Base-by-base conservation (phyloP, 2,888 invertebrate genomes). In the Iphiclides podalirius region DNA sequence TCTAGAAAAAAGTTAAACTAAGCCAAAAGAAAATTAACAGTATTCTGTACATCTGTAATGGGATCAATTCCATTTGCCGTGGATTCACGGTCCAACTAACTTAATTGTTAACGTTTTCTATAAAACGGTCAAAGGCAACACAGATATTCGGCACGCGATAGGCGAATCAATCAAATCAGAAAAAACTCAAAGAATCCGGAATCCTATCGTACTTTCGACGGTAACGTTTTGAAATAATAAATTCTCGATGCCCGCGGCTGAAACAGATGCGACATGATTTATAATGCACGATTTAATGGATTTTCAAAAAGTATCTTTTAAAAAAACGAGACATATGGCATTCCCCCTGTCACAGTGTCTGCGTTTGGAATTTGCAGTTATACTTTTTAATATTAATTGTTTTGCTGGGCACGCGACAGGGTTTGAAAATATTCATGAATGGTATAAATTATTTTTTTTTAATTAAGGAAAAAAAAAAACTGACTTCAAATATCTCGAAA, bases 241-340 rank as follows among this genome's bases (percentile, higher is more conserved):
- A 59, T 62, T 67, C 67, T 52, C 55, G 42, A 6, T 64, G 61
- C 70, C 65, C 62, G 67, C 68, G 55, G 65, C 63, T 47, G 51
- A 54, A 67, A 75, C 86, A 86, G 83, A 83, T 87, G 86, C 64
- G 62, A 60, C 61, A 77, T 86, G 86, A 88, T 86, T 85, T 81
- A 88, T 83, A 70, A 69, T 66, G 58, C 61, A 61, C 68, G 76
- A 80, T 79, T 82, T 84, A 87, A 85, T 84, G 83, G 82, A 73
- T 82, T 85, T 86, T 70, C 79, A 66, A 84, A 83, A 82, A 76
- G 78, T 79, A 70, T 72, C 74, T 75, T 33, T 70, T 59, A 80
- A 83, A 82, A 83, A 79, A 77, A 72, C 71, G 75, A 75, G 78
- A 72, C 84, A 84, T 82, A 75, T 76, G 84, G 79, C 74, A 75